phyloP scores from a whole-genome alignment of 2,888 invertebrate genomes.

The Palloptera scutellata region DNA sequence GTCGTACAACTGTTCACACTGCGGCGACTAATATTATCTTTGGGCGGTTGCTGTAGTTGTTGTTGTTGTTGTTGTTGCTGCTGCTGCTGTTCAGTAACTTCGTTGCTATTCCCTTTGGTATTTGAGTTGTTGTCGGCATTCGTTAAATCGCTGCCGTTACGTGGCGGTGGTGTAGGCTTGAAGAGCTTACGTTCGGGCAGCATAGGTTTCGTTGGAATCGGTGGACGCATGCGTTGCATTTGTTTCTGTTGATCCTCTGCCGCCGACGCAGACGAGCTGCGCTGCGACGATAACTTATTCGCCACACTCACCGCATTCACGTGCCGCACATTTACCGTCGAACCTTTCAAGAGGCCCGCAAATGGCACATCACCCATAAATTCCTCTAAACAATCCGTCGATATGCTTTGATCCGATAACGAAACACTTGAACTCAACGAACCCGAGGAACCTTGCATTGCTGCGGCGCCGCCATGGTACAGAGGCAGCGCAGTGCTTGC shows the following conservation, averaged over 20 bases:
- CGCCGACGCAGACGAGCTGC: conserved; percentile 36
- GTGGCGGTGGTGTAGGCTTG: conserved; percentile 37
- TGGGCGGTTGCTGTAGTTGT: conserved; percentile 4
- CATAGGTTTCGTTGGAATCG: conserved; percentile 50
- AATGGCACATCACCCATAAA: conserved; percentile 86
- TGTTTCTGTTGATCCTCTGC: conserved; percentile 35
- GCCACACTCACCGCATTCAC: conserved; percentile 1
- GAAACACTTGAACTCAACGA: conserved; percentile 78
- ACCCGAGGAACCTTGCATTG: conserved; percentile 66
- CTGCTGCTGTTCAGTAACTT: conserved; percentile 8
- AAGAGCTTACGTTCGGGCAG: conserved; percentile 51
- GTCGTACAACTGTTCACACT: conserved; percentile 36
- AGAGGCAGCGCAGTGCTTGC: conserved; percentile 59
- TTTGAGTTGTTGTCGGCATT: conserved; percentile 40
- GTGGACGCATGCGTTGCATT: conserved; percentile 46
- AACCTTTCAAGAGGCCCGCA: conserved; percentile 81
- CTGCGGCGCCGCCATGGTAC: conserved; percentile 44
- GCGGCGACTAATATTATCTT: conserved; percentile 38
- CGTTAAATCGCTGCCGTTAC: not conserved
- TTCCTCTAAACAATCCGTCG: conserved; percentile 84
- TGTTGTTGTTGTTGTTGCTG: no score
- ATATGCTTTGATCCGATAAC: conserved; percentile 76
- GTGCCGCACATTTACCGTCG: conserved; percentile 27
- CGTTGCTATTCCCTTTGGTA: conserved; percentile 25
- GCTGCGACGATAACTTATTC: conserved; percentile 11